phyloP scores from a whole-genome alignment of 2,113 vertebrate genomes.

The Otolemur garnettii region DNA sequence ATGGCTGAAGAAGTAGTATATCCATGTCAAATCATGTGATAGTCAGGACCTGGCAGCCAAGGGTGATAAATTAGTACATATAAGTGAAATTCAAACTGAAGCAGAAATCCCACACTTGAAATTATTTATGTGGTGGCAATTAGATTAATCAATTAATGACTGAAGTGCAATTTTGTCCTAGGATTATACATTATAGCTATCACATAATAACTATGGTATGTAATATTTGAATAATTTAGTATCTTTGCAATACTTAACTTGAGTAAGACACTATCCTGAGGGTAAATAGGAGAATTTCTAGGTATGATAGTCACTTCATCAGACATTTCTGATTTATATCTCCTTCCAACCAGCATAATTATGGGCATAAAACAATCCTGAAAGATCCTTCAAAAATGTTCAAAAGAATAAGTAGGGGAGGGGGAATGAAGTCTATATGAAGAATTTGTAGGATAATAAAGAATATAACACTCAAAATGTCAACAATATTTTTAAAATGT shows the following conservation, averaged over 20 bases:
- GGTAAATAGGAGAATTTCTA: not conserved
- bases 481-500: not conserved
- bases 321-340: not conserved
- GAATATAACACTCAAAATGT: not conserved
- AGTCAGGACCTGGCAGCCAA: not conserved
- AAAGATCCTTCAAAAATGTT: not conserved
- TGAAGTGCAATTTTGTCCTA: not conserved
- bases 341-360: not conserved
- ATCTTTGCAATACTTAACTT: not conserved
- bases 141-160: not conserved
- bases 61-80: not conserved
- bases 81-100: slow-evolving; percentile 44
- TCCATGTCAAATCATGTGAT: slow-evolving; percentile 44
- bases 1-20: not conserved
- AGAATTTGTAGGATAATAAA: not conserved
- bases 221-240: not conserved
- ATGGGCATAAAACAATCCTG: not conserved
- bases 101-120: slow-evolving; percentile 1
- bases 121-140: not conserved
- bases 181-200: not conserved
- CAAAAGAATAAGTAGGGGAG: not conserved
- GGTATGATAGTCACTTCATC: not conserved
- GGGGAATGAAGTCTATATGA: not conserved
- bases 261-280: not conserved
- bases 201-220: not conserved